phyloP scores from a whole-genome alignment of 30 jellyfish, hydroid and myxozoan species.

The Chrysaora quinquecirrha region DNA sequence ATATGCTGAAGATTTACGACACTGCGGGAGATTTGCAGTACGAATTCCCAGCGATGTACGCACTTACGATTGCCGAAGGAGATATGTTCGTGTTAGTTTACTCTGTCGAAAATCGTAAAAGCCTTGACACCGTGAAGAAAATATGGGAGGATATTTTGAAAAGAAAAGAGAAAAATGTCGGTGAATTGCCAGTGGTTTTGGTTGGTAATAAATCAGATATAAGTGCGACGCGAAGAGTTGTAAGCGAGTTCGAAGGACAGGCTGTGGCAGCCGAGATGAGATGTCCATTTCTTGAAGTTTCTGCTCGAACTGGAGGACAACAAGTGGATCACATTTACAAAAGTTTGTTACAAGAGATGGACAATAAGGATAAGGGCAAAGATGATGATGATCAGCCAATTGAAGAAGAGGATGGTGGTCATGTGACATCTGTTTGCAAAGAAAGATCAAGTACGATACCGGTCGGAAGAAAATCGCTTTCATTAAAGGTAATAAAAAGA shows the following conservation, averaged over 20 bases:
- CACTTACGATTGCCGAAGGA: slow-evolving; percentile 55
- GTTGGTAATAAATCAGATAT: slow-evolving; percentile 68
- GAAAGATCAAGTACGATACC: not conserved
- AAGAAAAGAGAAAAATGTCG: slow-evolving; percentile 15
- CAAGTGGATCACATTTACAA: slow-evolving; percentile 29
- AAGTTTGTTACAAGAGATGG: slow-evolving; percentile 24
- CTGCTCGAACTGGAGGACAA: slow-evolving; percentile 49
- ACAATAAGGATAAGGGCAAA: slow-evolving; percentile 8
- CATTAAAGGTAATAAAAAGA: not conserved
- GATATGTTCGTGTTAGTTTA: slow-evolving; percentile 70
- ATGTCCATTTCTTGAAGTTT: slow-evolving; percentile 68
- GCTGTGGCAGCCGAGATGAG: slow-evolving; percentile 35
- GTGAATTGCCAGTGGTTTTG: slow-evolving; percentile 53
- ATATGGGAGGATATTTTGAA: slow-evolving; percentile 40
- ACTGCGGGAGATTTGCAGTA: slow-evolving; percentile 70
- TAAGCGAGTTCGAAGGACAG: slow-evolving; percentile 50
- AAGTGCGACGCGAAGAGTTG: slow-evolving; percentile 58
- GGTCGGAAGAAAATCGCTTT: not conserved
- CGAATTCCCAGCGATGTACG: slow-evolving; percentile 82
- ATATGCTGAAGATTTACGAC: slow-evolving; percentile 61
- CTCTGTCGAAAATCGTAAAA: slow-evolving; percentile 54
- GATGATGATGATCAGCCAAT: not conserved
- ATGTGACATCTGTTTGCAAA: not conserved
- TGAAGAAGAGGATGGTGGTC: not conserved
- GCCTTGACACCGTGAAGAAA: slow-evolving; percentile 21